phyloP scores from a whole-genome alignment of 2,888 invertebrate species.

The Temnothorax unifasciatus region DNA sequence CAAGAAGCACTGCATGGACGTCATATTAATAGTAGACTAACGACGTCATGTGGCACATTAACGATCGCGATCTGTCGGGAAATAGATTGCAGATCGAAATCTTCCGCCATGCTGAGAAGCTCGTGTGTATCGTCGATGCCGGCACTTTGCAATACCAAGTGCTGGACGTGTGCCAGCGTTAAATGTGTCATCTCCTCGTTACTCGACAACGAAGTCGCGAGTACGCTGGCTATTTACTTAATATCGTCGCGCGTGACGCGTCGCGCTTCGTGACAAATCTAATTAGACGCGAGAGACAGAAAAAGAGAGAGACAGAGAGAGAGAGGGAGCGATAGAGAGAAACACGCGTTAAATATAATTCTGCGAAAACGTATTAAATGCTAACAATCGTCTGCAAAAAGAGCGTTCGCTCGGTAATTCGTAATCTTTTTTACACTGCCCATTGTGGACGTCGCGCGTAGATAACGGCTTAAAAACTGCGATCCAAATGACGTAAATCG shows the following conservation, averaged over 20 bases:
- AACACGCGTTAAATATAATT: conserved; percentile 18
- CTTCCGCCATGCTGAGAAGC: not conserved
- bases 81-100: conserved; percentile 5
- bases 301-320: not conserved
- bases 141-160: conserved; percentile 23
- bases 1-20: not conserved
- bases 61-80: conserved; percentile 40
- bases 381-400: conserved; percentile 24
- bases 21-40: conserved; percentile 40
- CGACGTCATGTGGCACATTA: not conserved
- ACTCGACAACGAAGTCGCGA: conserved; percentile 42
- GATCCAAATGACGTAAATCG: conserved; percentile 26
- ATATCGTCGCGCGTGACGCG: conserved; percentile 46
- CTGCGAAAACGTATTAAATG: conserved; percentile 17
- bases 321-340: not conserved
- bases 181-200: conserved; percentile 56
- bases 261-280: conserved; percentile 51
- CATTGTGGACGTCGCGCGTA: not conserved
- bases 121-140: conserved; percentile 33
- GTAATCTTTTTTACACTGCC: conserved; percentile 11
- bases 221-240: conserved; percentile 39
- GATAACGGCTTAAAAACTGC: conserved; percentile 13
- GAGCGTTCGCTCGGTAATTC: not conserved
- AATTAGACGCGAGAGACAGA: conserved; percentile 35
- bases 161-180: conserved; percentile 46